phyloP scores from a whole-genome alignment of 2,888 invertebrate species.

The Cheilosia impressa region DNA sequence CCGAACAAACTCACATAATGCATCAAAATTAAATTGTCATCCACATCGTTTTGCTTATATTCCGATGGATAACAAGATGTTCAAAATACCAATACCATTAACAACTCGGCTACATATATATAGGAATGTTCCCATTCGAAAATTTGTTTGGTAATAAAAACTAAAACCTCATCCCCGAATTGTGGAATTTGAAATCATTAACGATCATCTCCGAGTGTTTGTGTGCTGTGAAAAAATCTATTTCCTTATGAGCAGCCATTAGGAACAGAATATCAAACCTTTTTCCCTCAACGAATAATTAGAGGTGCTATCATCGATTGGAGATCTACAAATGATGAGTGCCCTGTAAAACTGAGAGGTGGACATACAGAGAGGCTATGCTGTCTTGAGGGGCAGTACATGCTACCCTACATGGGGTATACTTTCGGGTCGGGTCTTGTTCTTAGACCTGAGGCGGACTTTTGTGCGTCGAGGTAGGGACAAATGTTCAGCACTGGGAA shows the following conservation, averaged over 20 bases:
- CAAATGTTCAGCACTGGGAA: too few species aligned
- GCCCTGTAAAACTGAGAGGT: slow-evolving; percentile 55
- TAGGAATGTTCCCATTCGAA: slow-evolving; percentile 71
- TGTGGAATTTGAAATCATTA: slow-evolving; percentile 73
- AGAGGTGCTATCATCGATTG: slow-evolving; percentile 66
- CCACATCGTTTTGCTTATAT: slow-evolving; percentile 71
- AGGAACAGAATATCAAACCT: slow-evolving; percentile 58
- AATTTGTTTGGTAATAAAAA: slow-evolving; percentile 68
- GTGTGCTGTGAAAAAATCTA: slow-evolving; percentile 69
- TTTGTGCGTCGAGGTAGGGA: background rate
- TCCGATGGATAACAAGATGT: slow-evolving; percentile 67
- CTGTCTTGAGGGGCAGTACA: slow-evolving; percentile 1
- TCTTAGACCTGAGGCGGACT: background rate
- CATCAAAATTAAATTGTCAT: slow-evolving; percentile 75
- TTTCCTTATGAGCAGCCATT: slow-evolving; percentile 69
- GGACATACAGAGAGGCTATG: slow-evolving; percentile 30
- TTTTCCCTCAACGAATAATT: slow-evolving; percentile 61
- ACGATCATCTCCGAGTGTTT: slow-evolving; percentile 62
- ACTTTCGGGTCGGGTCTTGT: background rate
- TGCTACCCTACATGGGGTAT: slow-evolving; percentile 9
- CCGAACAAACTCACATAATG: slow-evolving; percentile 71
- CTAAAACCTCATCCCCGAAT: slow-evolving; percentile 61
- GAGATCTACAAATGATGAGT: slow-evolving; percentile 70
- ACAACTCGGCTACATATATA: slow-evolving; percentile 11
- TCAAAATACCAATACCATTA: slow-evolving; percentile 51